A percentile compares a stretch with the other conserved stretches of the same genome.
Evolutionary conservation across 30 jellyfish, hydroid and myxozoan species (phyloP).

Genomic region (Hydractinia echinata): DNA sequence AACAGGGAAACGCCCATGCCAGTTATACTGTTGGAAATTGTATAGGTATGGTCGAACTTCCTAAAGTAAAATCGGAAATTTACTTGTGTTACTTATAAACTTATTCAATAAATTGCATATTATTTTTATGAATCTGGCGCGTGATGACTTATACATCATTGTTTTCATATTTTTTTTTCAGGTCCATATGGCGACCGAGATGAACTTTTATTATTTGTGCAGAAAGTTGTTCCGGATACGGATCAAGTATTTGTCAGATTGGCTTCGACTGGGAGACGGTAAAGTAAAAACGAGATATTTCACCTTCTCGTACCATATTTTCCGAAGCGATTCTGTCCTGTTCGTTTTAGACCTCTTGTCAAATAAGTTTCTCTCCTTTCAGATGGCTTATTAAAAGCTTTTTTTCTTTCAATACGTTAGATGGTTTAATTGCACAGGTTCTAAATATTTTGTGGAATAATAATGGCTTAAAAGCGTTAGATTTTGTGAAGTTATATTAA

Average conservation of each 20-base stretch:
- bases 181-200: conserved; percentile 99
- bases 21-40: conserved; percentile 38
- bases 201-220: conserved; percentile 91
- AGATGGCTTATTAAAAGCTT: too few species aligned
- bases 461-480: too few species aligned
- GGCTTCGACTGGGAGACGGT: conserved; percentile 94
- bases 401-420: too few species aligned
- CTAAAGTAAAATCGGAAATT: background rate
- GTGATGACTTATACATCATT: background rate
- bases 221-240: conserved; percentile 96
- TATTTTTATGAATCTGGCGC: background rate
- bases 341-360: too few species aligned
- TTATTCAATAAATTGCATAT: too few species aligned
- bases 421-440: too few species aligned
- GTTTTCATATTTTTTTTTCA: background rate
- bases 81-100: background rate
- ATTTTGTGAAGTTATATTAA: too few species aligned
- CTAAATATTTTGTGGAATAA: too few species aligned
- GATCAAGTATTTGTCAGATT: conserved; percentile 87
- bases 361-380: too few species aligned
- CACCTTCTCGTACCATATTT: too few species aligned
- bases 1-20: conserved; percentile 57
- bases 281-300: background rate
- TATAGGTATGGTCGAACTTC: conserved; percentile 50
- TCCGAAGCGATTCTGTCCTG: too few species aligned